Conservation (phyloP, 2,888 invertebrate species). For the Sinhomidia bicolor region DNA sequence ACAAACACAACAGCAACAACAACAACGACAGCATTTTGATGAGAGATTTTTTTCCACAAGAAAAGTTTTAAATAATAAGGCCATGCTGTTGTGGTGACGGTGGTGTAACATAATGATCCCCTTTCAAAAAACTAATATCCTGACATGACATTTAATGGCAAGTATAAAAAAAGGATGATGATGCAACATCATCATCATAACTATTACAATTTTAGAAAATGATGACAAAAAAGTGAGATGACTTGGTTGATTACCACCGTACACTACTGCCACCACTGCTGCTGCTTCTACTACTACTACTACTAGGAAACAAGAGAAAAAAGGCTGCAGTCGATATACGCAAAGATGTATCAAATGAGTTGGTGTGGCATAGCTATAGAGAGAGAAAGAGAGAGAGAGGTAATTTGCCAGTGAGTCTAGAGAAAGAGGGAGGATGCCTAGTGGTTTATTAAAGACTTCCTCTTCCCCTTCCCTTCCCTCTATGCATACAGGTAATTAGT, state of each 20-base stretch:
- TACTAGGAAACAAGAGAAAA: too few species aligned
- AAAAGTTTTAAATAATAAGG: background rate
- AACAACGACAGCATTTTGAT: background rate
- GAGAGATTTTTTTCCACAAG: background rate
- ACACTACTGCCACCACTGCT: too few species aligned
- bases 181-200: background rate
- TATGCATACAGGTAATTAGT: constrained; percentile 53
- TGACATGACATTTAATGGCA: background rate
- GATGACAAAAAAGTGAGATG: constrained; percentile 10
- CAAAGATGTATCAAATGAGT: background rate
- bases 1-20: too few species aligned
- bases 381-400: too few species aligned
- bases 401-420: too few species aligned
- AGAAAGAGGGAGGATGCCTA: too few species aligned
- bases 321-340: background rate
- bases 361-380: too few species aligned
- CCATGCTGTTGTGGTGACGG: too few species aligned
- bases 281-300: background rate
- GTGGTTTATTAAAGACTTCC: constrained; percentile 33
- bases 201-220: background rate
- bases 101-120: constrained; percentile 6
- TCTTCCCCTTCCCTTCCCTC: constrained; percentile 22
- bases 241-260: constrained; percentile 1
- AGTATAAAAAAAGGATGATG: background rate
- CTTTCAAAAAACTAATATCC: background rate